Evolutionary conservation across 2,113 vertebrate genomes (phyloP).

Genomic region (Machaerirhynchus nigripectus): DNA sequence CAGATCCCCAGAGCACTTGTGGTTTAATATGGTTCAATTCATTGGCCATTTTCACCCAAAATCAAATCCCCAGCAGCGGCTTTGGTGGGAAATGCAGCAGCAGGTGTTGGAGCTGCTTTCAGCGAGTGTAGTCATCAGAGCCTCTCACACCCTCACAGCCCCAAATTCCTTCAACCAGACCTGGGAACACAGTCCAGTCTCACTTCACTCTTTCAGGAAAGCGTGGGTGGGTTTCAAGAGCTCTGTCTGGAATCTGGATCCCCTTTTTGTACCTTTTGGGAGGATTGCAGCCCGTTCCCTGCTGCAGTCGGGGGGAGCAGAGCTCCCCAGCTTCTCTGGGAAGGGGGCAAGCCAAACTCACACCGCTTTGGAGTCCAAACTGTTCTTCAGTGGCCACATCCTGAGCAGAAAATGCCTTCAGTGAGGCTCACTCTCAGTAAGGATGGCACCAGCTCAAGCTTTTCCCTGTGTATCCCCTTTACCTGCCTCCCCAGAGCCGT

Average conservation of each 20-base stretch:
- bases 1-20: not conserved
- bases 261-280: not conserved
- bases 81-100: not conserved
- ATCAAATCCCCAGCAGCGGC: not conserved
- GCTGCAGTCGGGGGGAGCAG: no score
- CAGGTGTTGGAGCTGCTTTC: not conserved
- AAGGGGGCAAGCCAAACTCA: not conserved
- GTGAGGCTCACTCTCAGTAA: not conserved
- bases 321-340: not conserved
- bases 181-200: not conserved
- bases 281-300: not conserved
- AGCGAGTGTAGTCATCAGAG: not conserved
- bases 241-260: not conserved
- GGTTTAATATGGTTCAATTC: not conserved
- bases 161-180: no score
- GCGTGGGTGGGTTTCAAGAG: not conserved
- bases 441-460: not conserved
- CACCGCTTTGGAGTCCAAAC: no score
- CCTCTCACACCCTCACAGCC: not conserved
- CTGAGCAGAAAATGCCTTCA: not conserved
- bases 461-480: not conserved
- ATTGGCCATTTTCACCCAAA: not conserved
- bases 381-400: not conserved
- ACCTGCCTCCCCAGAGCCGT: rapidly evolving
- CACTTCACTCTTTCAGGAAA: not conserved